Base-by-base conservation (phyloP, 2,797 vertebrate species). In the Geotria australis region DNA sequence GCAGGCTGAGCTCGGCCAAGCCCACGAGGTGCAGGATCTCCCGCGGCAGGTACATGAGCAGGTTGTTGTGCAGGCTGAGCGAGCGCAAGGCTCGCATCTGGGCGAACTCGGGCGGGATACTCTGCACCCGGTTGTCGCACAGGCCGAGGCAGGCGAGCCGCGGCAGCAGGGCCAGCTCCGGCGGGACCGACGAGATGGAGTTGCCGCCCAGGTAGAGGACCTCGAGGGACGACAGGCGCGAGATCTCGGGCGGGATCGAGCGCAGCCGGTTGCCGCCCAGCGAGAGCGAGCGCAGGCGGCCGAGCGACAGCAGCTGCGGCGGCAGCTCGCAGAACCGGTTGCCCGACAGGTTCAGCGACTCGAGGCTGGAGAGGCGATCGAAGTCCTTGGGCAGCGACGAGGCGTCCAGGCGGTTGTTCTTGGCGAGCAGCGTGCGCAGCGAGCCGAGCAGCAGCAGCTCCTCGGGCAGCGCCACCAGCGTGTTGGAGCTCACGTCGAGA, bases 111-210 rank as follows among this genome's bases (percentile, higher is more conserved):
- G 86, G 91, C 46, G 91, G 91, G 60, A 96, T 76, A 63, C 86
- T 83, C 68, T 95, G 86, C 66, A 98, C 95, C 66, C 82, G 83
- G 72, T 98, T 98, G 70, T 95, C 91, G 71, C 86, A 98, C 49
- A 98, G 73, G 10, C 86, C 85, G 70, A 98, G 73, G 63, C 85
- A 93, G 73, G 72, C 84, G 62, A 98, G 76, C 66, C 72, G 76
- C 57, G 83, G 79, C 62, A 98, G 71, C 69, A 88, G 84, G 57
- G 81, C 85, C 67, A 98, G 70, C 70, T 98, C 89, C 49, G 80
- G 73, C 62, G 89, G 91, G 66, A 98, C 89, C 60, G 77, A 74
- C 45, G 77, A 71, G 71, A 98, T 96, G 69, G 83, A 79, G 70
- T 98, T 98, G 62, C 91, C 91, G 59, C 91, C 91, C 56, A 98